Percentiles rank a stretch among this genome's conserved stretches.
Evolutionary conservation across 2,888 invertebrate species (phyloP).

Genomic region (Oscheius myriophilus): DNA sequence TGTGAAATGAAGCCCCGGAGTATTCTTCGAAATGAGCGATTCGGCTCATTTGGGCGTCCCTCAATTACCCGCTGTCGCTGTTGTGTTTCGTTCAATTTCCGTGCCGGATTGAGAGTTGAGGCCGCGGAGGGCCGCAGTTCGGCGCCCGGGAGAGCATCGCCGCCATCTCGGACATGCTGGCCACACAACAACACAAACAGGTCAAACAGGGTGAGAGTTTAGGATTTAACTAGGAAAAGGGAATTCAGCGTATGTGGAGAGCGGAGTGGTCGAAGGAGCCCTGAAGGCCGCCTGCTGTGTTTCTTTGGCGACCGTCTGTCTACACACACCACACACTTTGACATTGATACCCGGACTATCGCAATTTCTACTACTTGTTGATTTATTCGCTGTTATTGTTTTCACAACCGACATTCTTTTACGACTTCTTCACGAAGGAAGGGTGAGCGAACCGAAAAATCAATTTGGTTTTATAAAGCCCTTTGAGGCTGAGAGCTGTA

Average conservation of each 20-base stretch:
- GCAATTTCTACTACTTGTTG: conserved; percentile 83
- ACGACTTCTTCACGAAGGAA: conserved; percentile 95
- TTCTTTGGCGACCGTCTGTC: conserved; percentile 78
- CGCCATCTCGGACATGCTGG: conserved; percentile 57
- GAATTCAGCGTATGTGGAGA: conserved; percentile 55
- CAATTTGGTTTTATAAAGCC: too few relatives aligned
- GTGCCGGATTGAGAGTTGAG: conserved; percentile 4
- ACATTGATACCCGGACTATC: conserved; percentile 86
- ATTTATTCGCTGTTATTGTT: conserved; percentile 87
- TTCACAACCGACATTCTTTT: conserved; percentile 98
- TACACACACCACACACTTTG: conserved; percentile 97
- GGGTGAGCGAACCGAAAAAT: conserved; percentile 78
- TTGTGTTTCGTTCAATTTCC: conserved; percentile 3
- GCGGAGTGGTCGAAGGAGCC: conserved; percentile 45
- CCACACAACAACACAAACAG: conserved; percentile 49
- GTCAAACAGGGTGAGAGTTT: conserved; percentile 38
- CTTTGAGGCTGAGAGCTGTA: too few relatives aligned
- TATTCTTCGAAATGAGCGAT: too few relatives aligned
- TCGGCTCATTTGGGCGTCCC: too few relatives aligned
- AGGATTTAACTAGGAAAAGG: neutral
- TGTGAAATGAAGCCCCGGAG: too few relatives aligned
- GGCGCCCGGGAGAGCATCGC: conserved; percentile 56
- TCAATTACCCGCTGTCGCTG: neutral
- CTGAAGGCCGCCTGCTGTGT: conserved; percentile 60
- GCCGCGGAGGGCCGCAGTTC: conserved; percentile 32